These are phyloP conservation scores for Eilema griseolum DNA, from an alignment of 2,888 invertebrate genomes.

Conservation along the genomic window DNA sequence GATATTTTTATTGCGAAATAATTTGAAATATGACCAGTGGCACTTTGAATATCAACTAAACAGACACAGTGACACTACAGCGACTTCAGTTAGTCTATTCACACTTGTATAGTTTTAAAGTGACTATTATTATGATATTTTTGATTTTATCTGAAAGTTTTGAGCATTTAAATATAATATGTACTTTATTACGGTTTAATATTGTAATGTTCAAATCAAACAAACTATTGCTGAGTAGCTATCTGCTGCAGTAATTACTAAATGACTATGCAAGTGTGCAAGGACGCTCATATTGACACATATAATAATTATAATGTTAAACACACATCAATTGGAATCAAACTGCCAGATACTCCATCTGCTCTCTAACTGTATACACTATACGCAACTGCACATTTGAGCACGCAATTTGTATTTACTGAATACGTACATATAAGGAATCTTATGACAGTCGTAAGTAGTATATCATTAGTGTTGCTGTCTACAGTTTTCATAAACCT, in stretches of 20 bases:
- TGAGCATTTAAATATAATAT: not conserved
- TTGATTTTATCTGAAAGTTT: not conserved
- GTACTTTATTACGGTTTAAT: not conserved
- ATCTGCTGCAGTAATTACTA: not conserved
- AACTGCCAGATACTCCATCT: conserved; percentile 45
- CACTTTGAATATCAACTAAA: conserved; percentile 41
- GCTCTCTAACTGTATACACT: conserved; percentile 20
- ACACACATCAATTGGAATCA: conserved; percentile 58
- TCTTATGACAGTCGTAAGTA: not conserved
- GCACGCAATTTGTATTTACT: conserved; percentile 24
- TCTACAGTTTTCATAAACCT: no score
- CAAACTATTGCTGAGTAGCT: not conserved
- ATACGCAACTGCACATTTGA: conserved; percentile 42
- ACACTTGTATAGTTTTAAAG: conserved; percentile 27
- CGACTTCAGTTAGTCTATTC: conserved; percentile 41
- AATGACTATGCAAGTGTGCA: conserved; percentile 32
- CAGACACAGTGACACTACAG: conserved; percentile 38
- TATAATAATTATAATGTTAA: conserved; percentile 49
- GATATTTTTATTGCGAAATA: not conserved
- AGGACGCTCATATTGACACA: conserved; percentile 36
- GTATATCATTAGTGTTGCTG: no score
- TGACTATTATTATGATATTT: not conserved
- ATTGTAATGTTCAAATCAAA: not conserved
- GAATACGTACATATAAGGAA: not conserved
- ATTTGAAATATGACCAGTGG: conserved; percentile 38